Conservation (phyloP, 35 echinoderm and acorn worm species). For the Amphiura filiformis region DNA sequence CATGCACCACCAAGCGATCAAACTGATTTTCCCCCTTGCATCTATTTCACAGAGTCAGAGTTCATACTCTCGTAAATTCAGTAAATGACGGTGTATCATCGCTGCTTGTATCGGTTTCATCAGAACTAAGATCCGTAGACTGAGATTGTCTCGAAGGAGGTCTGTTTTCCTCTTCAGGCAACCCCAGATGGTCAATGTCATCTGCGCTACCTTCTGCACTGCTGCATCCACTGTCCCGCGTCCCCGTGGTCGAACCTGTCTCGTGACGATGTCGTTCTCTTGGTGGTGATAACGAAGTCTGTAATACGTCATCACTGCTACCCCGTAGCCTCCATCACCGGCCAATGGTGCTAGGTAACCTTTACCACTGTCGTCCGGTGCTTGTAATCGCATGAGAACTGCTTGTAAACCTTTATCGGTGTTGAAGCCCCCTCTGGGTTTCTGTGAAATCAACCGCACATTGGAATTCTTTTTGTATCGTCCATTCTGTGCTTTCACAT, state of each 20-base stretch:
- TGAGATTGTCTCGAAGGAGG: neutral
- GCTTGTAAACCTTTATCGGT: neutral
- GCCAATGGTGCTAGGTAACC: neutral
- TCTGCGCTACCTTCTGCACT: neutral
- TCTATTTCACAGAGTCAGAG: no score
- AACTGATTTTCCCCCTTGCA: no score
- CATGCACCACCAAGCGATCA: no score
- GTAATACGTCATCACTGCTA: slow-evolving; percentile 1
- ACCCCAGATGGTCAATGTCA: neutral
- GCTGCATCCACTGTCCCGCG: neutral
- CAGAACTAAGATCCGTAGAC: neutral
- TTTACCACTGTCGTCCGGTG: neutral
- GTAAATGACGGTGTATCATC: neutral
- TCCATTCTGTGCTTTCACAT: neutral
- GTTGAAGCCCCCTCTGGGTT: neutral
- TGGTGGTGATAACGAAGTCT: neutral
- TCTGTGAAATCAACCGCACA: neutral
- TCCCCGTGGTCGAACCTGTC: neutral
- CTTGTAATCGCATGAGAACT: neutral
- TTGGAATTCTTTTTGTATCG: neutral
- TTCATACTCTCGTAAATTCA: neutral
- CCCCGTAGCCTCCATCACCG: slow-evolving; percentile 2
- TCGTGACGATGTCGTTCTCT: neutral
- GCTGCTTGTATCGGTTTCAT: neutral
- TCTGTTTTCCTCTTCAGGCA: neutral